Evolutionary conservation across 2,888 invertebrate genomes (phyloP).

Genomic region (Hoplodrina blanda): DNA sequence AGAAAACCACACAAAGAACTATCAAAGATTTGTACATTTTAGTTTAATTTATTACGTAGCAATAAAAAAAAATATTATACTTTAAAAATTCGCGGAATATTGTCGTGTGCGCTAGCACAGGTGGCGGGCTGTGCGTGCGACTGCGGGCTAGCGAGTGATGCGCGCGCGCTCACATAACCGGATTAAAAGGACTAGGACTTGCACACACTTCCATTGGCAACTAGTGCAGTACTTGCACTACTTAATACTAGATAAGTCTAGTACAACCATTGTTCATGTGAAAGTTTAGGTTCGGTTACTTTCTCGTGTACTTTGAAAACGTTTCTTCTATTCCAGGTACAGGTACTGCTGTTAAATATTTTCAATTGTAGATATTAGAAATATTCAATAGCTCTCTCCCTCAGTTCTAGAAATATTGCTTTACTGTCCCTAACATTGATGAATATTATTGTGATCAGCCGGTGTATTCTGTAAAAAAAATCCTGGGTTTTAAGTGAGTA

Average conservation of each 20-base stretch:
- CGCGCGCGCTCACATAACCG: conserved; percentile 79
- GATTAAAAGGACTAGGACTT: conserved; percentile 80
- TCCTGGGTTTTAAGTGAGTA: too few relatives aligned
- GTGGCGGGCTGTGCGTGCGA: conserved; percentile 73
- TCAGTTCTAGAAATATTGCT: not conserved
- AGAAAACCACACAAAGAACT: conserved; percentile 81
- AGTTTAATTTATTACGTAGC: conserved; percentile 19
- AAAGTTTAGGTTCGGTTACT: conserved; percentile 46
- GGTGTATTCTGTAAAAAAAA: not conserved
- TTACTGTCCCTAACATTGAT: not conserved
- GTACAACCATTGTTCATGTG: conserved; percentile 44
- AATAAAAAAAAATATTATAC: conserved; percentile 53
- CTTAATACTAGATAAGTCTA: conserved; percentile 44
- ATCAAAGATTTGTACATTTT: conserved; percentile 83
- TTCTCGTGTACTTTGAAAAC: conserved; percentile 45
- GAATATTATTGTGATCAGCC: not conserved
- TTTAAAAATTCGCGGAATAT: conserved; percentile 61
- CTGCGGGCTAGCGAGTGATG: conserved; percentile 83
- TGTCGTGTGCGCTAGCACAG: conserved; percentile 61
- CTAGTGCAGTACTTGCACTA: conserved; percentile 57
- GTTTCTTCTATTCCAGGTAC: conserved; percentile 27
- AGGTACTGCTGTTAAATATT: not conserved
- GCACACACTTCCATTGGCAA: conserved; percentile 70
- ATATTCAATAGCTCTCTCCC: not conserved
- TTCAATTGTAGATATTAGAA: not conserved